Base-by-base conservation (phyloP, 2,888 invertebrate species). In the Drosophila algonquin region DNA sequence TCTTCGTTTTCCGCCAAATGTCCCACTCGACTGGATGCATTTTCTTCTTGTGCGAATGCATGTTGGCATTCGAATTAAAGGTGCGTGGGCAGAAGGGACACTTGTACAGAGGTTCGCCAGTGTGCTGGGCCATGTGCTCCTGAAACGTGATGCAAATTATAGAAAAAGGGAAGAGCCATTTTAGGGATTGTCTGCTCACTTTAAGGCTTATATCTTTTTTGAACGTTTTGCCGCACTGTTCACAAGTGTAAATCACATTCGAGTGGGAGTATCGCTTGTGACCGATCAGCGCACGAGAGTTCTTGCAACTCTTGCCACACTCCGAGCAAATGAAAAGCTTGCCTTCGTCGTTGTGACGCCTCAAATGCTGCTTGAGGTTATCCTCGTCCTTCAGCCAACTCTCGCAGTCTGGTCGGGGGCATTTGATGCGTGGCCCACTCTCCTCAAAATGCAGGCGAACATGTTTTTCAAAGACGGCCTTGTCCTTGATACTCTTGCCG, bases 71-170 rank as follows among this genome's bases (percentile, higher is more conserved):
- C 1, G 92, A 91, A 75, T 91, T 92, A 59, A 92, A 92, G 12
- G 91, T 92, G 79, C 91, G 90, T 1, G 91, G 82, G 75, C 92
- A 92, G 77, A 92, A 91, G 0, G 90, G 90, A 47, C 92, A 92
- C 47, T 86, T 90, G 58, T 92, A 92, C 3, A 92, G 72, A 6
- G 90, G 90, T 53, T 92, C 91, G 12, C 92, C 91, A 0, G 92
- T 92, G 50, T 92, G 92, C 27, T 90, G 90, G 9, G 92, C 91
- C 90, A 91, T 91, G 65, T 92, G 92, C 75, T 92, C 92, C 91
- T 91, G 57, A 0, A 40, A 40, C 5, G 14, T 14, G 12, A 14
- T 40, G 14, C 14, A 40, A 40, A 40, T 16, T 9, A 12, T 46
- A 7, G 16, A 16, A 5, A 18, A 24, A 44, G 10, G 10, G 9